Base-by-base conservation (phyloP, 2,888 invertebrate species). In the Eurois occulta region DNA sequence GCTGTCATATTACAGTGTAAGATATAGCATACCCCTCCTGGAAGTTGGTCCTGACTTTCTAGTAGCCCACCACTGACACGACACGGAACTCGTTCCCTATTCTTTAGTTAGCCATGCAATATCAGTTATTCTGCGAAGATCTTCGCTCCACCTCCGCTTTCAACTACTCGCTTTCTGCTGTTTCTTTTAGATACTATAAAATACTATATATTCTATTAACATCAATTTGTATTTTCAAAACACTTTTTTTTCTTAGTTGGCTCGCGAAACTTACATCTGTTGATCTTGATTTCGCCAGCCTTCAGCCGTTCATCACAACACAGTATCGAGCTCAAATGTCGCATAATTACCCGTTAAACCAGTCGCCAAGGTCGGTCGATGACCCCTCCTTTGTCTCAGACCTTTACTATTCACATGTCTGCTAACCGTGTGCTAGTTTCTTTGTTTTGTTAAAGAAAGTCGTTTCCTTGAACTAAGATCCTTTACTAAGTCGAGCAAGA, bases 361-460 rank as follows among this genome's bases (percentile, higher is more conserved):
- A 80, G 77, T 87, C 76, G 11, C 70, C 82, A 85, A 87, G 85
- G 87, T 69, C 85, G 85, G 85, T 75, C 87, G 69, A 13, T 38
- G 86, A 85, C 82, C 85, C 52, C 67, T 66, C 43, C 86, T 87
- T 86, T 86, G 85, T 86, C 78, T 80, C 72, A 67, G 32, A 87
- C 60, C 85, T 79, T 72, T 41, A 41, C 87, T 80, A 69, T 75
- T 70, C 52, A 72, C 78, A 83, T 79, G 71, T 75, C 70, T 65
- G 55, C 41, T 65, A 46, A 64, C 38, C 64, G 55, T 86, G 83
- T 62, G 60, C 72, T 76, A 66, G 72, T 71, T 83, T 32, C 75
- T 80, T 80, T 81, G 58, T 81, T 84, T 73, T 48, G 24, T 38
- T 32, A 28, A 66, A 69, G 55, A 64, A 70, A 55, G 38, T 46